A percentile compares a stretch with the other conserved stretches of the same genome.
These are phyloP conservation scores for Periphyllus acericola DNA, from an alignment of 2,888 invertebrate species.

Conservation along the genomic window DNA sequence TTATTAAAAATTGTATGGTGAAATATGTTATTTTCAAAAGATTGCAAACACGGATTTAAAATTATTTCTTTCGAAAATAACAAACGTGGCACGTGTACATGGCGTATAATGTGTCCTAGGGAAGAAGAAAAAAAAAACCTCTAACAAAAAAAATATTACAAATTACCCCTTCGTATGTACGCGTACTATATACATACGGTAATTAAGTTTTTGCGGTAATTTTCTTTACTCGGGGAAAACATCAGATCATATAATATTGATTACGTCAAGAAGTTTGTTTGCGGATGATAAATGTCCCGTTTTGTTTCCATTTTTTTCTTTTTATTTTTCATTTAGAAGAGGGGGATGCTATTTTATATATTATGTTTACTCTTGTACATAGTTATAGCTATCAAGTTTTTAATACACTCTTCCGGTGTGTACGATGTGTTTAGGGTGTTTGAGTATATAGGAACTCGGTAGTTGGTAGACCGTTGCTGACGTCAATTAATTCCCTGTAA, in stretches of 20 bases:
- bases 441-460: too few relatives aligned
- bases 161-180: background rate
- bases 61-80: background rate
- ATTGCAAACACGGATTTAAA: background rate
- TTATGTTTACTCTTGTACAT: background rate
- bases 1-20: too few relatives aligned
- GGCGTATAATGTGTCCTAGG: background rate
- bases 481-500: background rate
- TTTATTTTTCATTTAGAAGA: background rate
- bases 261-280: background rate
- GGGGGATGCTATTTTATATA: background rate
- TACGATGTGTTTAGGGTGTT: background rate
- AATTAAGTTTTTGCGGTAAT: conserved; percentile 22
- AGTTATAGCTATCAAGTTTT: background rate
- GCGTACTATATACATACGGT: background rate
- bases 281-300: background rate
- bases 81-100: background rate
- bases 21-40: too few relatives aligned
- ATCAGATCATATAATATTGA: background rate
- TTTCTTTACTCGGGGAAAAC: background rate
- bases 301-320: background rate
- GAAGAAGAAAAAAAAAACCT: background rate
- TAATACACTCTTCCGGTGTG: background rate
- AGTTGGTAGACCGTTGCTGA: background rate
- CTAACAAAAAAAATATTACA: background rate